A percentile compares a stretch with the other conserved stretches of the same genome.
These are phyloP conservation scores for Drosophila tripunctata DNA, from an alignment of 2,888 invertebrate species.

Conservation along the genomic window DNA sequence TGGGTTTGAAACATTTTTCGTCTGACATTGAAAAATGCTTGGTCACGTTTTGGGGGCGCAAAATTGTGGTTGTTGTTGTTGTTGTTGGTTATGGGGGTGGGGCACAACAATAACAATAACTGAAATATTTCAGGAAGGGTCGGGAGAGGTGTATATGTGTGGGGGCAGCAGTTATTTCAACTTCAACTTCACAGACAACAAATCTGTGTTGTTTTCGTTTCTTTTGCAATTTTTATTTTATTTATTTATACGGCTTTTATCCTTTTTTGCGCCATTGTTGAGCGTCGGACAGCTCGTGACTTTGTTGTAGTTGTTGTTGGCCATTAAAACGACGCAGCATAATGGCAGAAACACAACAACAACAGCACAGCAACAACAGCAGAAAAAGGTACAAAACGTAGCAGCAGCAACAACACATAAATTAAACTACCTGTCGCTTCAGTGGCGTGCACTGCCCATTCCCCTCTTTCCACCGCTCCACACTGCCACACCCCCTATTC, in stretches of 20 bases:
- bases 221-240: conserved; percentile 72
- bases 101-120: conserved; percentile 13
- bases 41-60: conserved; percentile 83
- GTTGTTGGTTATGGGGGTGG: background rate
- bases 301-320: conserved; percentile 57
- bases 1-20: conserved; percentile 68
- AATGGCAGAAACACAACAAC: conserved; percentile 75
- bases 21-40: conserved; percentile 85
- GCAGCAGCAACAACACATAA: conserved; percentile 67
- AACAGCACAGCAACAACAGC: conserved; percentile 43
- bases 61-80: conserved; percentile 8
- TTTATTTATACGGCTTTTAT: conserved; percentile 78
- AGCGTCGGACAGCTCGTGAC: conserved; percentile 38
- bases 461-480: background rate
- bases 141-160: background rate
- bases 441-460: conserved; percentile 39
- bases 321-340: conserved; percentile 81
- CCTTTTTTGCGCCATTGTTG: conserved; percentile 47
- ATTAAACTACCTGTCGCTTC: conserved; percentile 82
- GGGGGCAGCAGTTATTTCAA: conserved; percentile 38
- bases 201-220: conserved; percentile 43
- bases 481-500: background rate
- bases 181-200: conserved; percentile 70
- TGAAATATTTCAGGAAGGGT: conserved; percentile 15
- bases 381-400: conserved; percentile 26